These are phyloP conservation scores for Epistrophe eligans DNA, from an alignment of 2,888 invertebrate genomes.

Conservation along the genomic window DNA sequence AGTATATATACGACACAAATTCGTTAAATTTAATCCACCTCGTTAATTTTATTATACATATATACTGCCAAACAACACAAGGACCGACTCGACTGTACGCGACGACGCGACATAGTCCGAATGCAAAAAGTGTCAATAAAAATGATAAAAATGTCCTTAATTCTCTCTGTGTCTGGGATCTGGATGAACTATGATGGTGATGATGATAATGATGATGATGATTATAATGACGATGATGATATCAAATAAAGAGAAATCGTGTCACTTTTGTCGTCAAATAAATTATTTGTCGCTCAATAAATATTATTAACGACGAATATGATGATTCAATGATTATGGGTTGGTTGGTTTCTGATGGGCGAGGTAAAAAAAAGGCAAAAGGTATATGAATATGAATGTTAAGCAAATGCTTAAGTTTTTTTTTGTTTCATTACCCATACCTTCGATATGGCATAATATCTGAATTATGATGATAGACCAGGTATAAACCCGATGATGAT, in stretches of 20 bases:
- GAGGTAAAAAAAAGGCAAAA: constrained; percentile 41
- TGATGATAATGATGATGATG: constrained; percentile 40
- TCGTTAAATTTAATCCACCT: constrained; percentile 54
- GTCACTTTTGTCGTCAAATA: constrained; percentile 72
- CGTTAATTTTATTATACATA: constrained; percentile 56
- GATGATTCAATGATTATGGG: constrained; percentile 42
- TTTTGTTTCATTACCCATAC: constrained; percentile 3
- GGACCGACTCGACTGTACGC: neutral
- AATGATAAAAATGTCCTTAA: constrained; percentile 53
- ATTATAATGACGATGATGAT: constrained; percentile 46
- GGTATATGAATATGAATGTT: constrained; percentile 34
- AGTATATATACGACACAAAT: constrained; percentile 17
- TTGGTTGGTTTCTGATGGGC: constrained; percentile 44
- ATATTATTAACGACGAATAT: constrained; percentile 59
- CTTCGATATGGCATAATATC: constrained; percentile 24
- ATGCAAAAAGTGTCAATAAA: constrained; percentile 58
- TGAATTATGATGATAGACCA: constrained; percentile 52
- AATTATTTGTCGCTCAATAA: constrained; percentile 72
- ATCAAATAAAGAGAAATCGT: constrained; percentile 68
- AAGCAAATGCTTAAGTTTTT: constrained; percentile 24
- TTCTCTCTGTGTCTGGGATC: constrained; percentile 34
- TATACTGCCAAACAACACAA: constrained; percentile 17
- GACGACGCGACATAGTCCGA: constrained; percentile 37
- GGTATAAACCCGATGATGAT: constrained; percentile 36
- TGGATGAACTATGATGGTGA: constrained; percentile 44